These are phyloP conservation scores for Diploscapter pachys DNA, from an alignment of 1,140 invertebrate species.

Conservation along the genomic window DNA sequence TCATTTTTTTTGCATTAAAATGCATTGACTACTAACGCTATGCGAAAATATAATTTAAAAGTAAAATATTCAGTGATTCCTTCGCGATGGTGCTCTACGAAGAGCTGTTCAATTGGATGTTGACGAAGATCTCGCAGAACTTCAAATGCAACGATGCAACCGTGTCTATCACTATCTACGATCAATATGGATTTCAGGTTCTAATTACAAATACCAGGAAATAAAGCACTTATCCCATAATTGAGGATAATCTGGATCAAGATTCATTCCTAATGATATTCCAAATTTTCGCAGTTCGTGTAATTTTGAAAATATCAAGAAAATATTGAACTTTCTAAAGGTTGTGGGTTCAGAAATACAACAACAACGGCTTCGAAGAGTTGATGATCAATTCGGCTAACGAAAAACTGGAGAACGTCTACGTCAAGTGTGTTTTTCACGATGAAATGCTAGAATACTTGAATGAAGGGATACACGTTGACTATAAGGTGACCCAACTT, in stretches of 20 bases:
- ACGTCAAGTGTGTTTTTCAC: slow-evolving; percentile 22
- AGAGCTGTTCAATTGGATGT: slow-evolving; percentile 33
- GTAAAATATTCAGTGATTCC: slow-evolving; percentile 15
- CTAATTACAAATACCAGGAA: too few relatives aligned
- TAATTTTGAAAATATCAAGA: too few relatives aligned
- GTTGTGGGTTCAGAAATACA: slow-evolving; percentile 21
- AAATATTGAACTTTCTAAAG: not conserved
- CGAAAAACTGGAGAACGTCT: slow-evolving; percentile 26
- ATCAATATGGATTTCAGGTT: slow-evolving; percentile 30
- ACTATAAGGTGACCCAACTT: not conserved
- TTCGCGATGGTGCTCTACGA: slow-evolving; percentile 30
- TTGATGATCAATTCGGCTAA: slow-evolving; percentile 32
- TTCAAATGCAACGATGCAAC: slow-evolving; percentile 26
- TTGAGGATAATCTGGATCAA: too few relatives aligned
- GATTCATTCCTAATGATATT: too few relatives aligned
- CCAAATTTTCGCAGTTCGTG: too few relatives aligned
- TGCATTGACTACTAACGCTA: too few relatives aligned
- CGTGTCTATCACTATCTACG: slow-evolving; percentile 16
- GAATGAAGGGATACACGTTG: slow-evolving; percentile 13
- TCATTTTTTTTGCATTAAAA: too few relatives aligned
- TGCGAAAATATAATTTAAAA: slow-evolving; percentile 5
- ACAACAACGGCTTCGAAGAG: slow-evolving; percentile 33
- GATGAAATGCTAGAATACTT: slow-evolving; percentile 21
- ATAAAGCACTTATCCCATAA: too few relatives aligned
- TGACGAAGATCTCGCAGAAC: slow-evolving; percentile 19